Evolutionary conservation across 2,888 invertebrate genomes (phyloP).

Genomic region (Caenorhabditis sulstoni): DNA sequence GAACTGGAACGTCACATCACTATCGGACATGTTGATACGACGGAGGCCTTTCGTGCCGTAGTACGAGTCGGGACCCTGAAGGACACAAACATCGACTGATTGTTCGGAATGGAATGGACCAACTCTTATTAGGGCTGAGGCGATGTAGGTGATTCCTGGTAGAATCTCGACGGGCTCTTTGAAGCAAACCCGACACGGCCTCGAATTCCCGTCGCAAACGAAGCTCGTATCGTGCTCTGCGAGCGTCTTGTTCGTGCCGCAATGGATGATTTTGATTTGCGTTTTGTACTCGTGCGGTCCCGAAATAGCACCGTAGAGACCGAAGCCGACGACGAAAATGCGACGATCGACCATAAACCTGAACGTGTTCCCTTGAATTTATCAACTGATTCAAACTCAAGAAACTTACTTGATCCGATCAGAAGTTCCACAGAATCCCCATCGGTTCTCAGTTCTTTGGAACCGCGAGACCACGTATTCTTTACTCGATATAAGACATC

Average conservation of each 20-base stretch:
- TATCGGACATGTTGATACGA: constrained; percentile 85
- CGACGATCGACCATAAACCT: constrained; percentile 89
- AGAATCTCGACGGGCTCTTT: constrained; percentile 87
- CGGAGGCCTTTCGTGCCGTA: constrained; percentile 90
- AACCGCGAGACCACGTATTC: constrained; percentile 83
- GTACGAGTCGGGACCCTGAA: constrained; percentile 90
- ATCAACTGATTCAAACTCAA: neutral
- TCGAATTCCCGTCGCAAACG: constrained; percentile 88
- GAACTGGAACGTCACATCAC: constrained; percentile 85
- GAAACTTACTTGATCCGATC: constrained; percentile 86
- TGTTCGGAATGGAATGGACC: constrained; percentile 6
- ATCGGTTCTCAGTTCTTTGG: constrained; percentile 87
- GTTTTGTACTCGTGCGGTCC: constrained; percentile 87
- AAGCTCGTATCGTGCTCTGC: constrained; percentile 88
- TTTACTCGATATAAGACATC: constrained; percentile 57
- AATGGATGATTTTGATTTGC: constrained; percentile 83
- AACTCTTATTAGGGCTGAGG: constrained; percentile 88
- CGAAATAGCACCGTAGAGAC: constrained; percentile 89
- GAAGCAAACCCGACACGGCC: constrained; percentile 85
- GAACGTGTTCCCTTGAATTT: constrained; percentile 54
- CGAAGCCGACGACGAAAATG: constrained; percentile 90
- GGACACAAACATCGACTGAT: neutral
- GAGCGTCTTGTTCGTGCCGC: constrained; percentile 86
- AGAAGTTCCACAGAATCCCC: constrained; percentile 90
- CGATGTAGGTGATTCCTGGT: constrained; percentile 88